Base-by-base conservation (phyloP, 92 coral and sea anemone genomes). In the Umimayanthus chanpuru region DNA sequence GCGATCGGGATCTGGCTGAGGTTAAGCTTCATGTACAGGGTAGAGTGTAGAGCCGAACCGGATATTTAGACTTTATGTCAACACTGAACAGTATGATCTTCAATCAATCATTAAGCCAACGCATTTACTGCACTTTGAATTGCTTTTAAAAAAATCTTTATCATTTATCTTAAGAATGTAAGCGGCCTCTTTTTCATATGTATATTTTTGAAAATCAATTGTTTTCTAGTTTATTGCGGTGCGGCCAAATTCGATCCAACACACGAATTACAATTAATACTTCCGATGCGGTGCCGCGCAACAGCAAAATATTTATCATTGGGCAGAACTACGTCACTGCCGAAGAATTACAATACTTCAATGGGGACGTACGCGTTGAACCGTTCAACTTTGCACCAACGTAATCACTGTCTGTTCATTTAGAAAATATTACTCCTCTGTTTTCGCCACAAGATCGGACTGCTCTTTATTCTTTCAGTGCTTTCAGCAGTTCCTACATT, bases 281-380 rank as follows among this genome's bases (percentile, higher is more conserved):
- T 71, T 26, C 40, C 20, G 38, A 71, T 9, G 18, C 5, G 5
- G 9, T 29, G 26, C 47, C 25, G 47, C 44, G n/a, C 14, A 23
- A 36, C 79, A 20, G 47, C 79, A 75, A 75, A 75, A 75, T 75
- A 75, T 39, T 39, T 39, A 75, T 20, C 26, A 15, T 75, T 38
- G 1, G n/a, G 20, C 79, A 75, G 79, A 41, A 75, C 10, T 75
- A 75, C 79, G 79, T 75, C 79, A 75, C 44, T 20, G 9, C 11
- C 20, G 16, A 75, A 39, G 79, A 75, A 75, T 75, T 18, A 8
- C 79, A 75, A 73, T 75, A 75, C 79, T 38, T 75, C 53, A 75
- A 39, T 38, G 25, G 44, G 2, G 25, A 39, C 79, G 2, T 6
- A 39, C 79, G 79, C 79, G 44, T 9, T 38, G 79, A 75, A 21